Conservation (phyloP, 2,888 invertebrate species). For the Autographa pulchrina region DNA sequence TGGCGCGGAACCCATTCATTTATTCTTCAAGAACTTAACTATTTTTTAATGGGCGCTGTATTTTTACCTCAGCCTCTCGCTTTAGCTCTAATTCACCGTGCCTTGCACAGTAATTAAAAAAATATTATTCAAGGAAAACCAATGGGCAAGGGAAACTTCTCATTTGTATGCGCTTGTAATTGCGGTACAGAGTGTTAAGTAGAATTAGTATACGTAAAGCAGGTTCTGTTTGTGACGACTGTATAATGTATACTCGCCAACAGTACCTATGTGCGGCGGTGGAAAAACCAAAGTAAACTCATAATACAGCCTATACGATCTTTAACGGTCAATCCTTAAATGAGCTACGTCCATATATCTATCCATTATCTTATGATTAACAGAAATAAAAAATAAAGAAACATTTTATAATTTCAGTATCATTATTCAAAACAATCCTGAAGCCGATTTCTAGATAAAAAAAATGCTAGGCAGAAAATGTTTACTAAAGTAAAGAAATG, state of each 20-base stretch:
- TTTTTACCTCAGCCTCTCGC: conserved; percentile 63
- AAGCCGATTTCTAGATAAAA: no score
- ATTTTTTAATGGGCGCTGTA: conserved; percentile 64
- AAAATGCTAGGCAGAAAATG: neutral
- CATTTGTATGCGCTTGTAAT: conserved; percentile 36
- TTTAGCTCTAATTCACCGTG: conserved; percentile 65
- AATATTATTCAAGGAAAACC: conserved; percentile 55
- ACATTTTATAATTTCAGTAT: no score
- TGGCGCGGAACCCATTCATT: conserved; percentile 58
- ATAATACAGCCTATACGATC: no score
- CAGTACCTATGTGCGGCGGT: no score
- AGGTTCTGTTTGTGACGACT: neutral
- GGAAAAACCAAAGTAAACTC: no score
- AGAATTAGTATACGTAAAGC: conserved; percentile 12
- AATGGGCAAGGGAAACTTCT: conserved; percentile 35
- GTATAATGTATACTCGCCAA: neutral
- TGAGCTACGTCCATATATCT: no score
- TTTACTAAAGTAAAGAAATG: neutral
- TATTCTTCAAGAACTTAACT: conserved; percentile 56
- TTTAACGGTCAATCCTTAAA: no score
- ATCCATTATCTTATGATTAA: no score
- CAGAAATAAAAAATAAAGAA: no score
- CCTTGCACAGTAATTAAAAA: conserved; percentile 71
- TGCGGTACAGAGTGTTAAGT: conserved; percentile 10
- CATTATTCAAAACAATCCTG: no score